Evolutionary conservation across 2,888 invertebrate species (phyloP), one percentile per base, ranked within the genome.

Genomic region (Periphyllus acericola): DNA sequence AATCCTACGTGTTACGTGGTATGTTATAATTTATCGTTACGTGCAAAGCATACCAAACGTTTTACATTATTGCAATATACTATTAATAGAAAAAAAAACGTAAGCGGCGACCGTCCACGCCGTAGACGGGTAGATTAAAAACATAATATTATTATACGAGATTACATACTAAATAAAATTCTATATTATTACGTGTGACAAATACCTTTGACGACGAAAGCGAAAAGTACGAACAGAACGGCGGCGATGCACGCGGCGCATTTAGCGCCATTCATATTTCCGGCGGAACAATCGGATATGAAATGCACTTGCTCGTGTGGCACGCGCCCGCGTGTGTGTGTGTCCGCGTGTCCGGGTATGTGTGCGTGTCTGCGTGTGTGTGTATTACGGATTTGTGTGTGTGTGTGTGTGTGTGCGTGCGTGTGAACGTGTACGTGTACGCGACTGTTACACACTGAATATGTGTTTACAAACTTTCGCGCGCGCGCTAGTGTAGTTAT

Each of bases 181-280:
- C 68, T 6, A 71, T 21, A 46, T 81, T 21, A 8, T 29, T n/a
- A n/a, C n/a, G 46, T 46, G 46, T 81, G 80, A 55, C 55, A 83
- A 83, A 76, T 87, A 87, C 86, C 86, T 87, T 80, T 87, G 71
- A 87, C 80, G 79, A 80, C 86, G 86, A 87, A 80, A n/a, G 86
- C 72, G 40, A 87, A 87, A 29, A 80, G 60, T 55, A 86, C 80
- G 80, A 87, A 87, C 74, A 80, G 40, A 32, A 87, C 80, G 80
- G 86, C 80, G 40, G 80, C 80, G 40, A 80, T 52, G 86, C 86
- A 87, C 80, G 86, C 86, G 86, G 80, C 86, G 80, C 86, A 40
- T 87, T 87, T 87, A 80, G 80, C 85, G 86, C 80, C 86, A 87
- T 87, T 87, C 86, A 87, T 84, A 76, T 80, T 87, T 86, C 86